Conservation (phyloP, 2,113 vertebrate species). For the Malaclemys terrapin region DNA sequence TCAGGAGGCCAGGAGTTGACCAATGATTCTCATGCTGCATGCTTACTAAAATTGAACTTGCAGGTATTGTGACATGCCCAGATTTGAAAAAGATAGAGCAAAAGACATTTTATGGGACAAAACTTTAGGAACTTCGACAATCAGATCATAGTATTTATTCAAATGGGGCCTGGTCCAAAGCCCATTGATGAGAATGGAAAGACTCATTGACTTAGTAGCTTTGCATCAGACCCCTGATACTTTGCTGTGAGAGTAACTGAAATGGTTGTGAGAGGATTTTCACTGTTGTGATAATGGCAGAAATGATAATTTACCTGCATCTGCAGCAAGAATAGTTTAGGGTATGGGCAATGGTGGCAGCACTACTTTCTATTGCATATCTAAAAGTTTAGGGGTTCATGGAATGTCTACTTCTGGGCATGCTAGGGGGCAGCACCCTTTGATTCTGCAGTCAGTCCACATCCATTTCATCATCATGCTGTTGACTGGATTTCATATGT, state of each 20-base stretch:
- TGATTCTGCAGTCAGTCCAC: neutral
- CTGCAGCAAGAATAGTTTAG: neutral
- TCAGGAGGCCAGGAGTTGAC: conserved; percentile 63
- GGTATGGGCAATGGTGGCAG: neutral
- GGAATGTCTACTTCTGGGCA: neutral
- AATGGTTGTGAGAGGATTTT: neutral
- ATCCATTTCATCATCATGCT: neutral
- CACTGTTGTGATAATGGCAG: neutral
- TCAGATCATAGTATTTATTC: neutral
- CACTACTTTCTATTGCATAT: neutral
- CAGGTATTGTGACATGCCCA: conserved; percentile 50
- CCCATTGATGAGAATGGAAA: neutral
- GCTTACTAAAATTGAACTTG: conserved; percentile 70
- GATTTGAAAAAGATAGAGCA: neutral
- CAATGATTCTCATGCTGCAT: conserved; percentile 62
- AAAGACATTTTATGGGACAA: neutral
- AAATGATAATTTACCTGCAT: neutral
- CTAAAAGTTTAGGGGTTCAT: neutral
- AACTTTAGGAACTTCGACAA: neutral
- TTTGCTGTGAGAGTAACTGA: neutral
- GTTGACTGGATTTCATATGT: neutral
- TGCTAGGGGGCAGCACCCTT: neutral
- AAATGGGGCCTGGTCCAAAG: neutral
- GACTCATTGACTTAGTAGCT: neutral
- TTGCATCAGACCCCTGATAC: neutral